phyloP scores from a whole-genome alignment of 2,113 vertebrate genomes.

The Tetraodon nigroviridis region DNA sequence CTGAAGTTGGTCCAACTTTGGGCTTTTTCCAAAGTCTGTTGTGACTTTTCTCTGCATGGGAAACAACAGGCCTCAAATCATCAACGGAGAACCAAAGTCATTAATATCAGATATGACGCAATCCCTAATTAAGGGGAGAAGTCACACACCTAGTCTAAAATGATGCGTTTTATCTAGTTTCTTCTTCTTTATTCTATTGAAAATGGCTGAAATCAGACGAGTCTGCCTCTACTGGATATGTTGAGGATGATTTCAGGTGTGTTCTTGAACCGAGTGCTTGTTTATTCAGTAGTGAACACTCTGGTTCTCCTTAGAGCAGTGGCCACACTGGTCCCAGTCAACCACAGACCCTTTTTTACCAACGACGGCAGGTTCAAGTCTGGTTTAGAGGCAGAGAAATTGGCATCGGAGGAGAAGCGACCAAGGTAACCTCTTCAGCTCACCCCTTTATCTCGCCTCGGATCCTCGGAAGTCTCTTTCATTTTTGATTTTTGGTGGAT shows the following conservation, averaged over 20 bases:
- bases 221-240: too few relatives aligned
- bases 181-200: background rate
- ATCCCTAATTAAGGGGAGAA: background rate
- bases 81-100: constrained; percentile 16
- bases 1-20: constrained; percentile 1
- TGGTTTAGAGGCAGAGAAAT: constrained; percentile 14
- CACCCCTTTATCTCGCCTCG: constrained; percentile 34
- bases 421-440: constrained; percentile 26
- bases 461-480: constrained; percentile 29
- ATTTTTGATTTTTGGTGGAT: background rate
- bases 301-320: background rate
- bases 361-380: background rate
- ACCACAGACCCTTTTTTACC: too few relatives aligned
- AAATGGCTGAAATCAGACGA: too few relatives aligned
- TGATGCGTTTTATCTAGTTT: background rate
- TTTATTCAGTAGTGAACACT: constrained; percentile 6
- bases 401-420: constrained; percentile 7
- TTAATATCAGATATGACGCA: constrained; percentile 12
- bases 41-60: background rate
- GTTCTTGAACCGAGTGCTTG: background rate
- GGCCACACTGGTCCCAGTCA: background rate
- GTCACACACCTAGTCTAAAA: background rate
- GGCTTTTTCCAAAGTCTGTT: background rate
- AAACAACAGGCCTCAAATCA: background rate
- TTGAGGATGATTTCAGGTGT: background rate